Evolutionary conservation across 2,797 vertebrate species (phyloP), one percentile per base, ranked within the genome.

Genomic region (Bryconaethiops microstoma): DNA sequence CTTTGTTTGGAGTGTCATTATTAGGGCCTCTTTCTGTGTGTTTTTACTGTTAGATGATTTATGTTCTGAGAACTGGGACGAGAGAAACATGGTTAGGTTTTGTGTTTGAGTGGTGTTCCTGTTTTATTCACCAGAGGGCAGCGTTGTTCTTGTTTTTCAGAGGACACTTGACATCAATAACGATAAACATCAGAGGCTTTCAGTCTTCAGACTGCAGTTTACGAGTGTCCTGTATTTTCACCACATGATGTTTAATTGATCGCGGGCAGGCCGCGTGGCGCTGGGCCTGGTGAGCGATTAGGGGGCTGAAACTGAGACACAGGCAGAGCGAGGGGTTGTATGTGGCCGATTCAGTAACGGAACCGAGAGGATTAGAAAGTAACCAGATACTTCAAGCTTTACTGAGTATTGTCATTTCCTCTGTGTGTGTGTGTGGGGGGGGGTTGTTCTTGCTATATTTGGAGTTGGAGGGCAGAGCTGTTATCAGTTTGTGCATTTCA

Each of bases 341-440:
- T 86, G 57, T 75, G 81, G 87, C 57, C 84, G 88, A 90, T 87
- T 90, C 85, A 89, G 86, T 89, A 88, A 89, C 87, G 84, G 87
- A 88, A 79, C 85, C 87, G 78, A 81, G 39, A 4, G 88, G 85
- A 82, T 88, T 89, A 86, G 88, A 80, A 77, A 87, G 90, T 89
- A 92, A 94, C 85, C 50, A 52, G 90, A 93, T 86, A 85, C 74
- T 81, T 79, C 16, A 64, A 3, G 42, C 39, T 67, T 50, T 79
- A 29, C 78, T 79, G 62, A 54, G 12, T 10, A 42, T 40, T 55
- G 16, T 21, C n/a, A 1, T 2, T 21, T 16, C 4, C 52, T 55
- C 21, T 16, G 16, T 6, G 16, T 4, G 7, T 12, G 4, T 1
- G 4, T 60, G 6, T 17, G 14, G 5, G 10, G 21, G 5, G 0